phyloP scores from a whole-genome alignment of 2,113 vertebrate genomes.

The Rhagologus leucostigma region DNA sequence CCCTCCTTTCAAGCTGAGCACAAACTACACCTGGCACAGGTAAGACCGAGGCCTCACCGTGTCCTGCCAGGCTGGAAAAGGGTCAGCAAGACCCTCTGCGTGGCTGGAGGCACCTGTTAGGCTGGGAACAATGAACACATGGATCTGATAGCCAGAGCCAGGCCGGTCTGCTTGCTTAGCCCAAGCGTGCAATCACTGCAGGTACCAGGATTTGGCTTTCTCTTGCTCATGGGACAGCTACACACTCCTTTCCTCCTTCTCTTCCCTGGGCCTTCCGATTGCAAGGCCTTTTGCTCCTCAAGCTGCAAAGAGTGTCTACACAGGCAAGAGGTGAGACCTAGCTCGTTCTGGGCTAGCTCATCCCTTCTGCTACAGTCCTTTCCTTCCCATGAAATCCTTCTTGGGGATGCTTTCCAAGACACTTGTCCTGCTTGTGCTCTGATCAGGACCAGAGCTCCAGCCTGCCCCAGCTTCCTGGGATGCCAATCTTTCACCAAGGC shows the following conservation, averaged over 20 bases:
- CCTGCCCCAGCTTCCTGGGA: neutral
- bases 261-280: neutral
- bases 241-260: neutral
- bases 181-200: fast-evolving
- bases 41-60: fast-evolving
- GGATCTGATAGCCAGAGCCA: neutral
- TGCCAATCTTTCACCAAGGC: neutral
- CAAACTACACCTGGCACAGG: constrained; percentile 36
- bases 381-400: no score
- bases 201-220: neutral
- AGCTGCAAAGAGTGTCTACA: neutral
- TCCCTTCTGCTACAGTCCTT: neutral
- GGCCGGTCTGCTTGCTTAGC: fast-evolving
- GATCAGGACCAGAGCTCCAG: neutral
- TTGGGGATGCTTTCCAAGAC: fast-evolving
- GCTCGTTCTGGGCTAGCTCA: neutral
- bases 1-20: neutral
- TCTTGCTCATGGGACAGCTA: neutral
- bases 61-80: neutral
- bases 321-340: neutral
- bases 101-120: neutral
- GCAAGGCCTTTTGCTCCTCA: neutral
- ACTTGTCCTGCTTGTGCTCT: neutral
- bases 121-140: neutral
- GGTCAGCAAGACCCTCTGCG: neutral